phyloP scores from a whole-genome alignment of 2,888 invertebrate genomes.

The Xestia sexstrigata region DNA sequence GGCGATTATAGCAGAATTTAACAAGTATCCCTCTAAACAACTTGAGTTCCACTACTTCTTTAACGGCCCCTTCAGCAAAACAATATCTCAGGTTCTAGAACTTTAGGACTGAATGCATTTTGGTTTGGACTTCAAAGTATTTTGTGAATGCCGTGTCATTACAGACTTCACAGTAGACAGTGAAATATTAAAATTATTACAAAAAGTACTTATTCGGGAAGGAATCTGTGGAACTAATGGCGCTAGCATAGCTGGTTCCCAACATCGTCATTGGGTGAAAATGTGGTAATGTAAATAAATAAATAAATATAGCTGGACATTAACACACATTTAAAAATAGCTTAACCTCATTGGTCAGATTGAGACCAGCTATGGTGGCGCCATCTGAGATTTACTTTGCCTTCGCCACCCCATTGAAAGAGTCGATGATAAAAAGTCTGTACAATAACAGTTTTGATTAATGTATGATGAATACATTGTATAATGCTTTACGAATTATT shows the following conservation, averaged over 20 bases:
- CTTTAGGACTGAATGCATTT: constrained; percentile 63
- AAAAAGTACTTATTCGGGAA: too few relatives aligned
- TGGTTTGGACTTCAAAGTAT: neutral
- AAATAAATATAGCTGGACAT: too few relatives aligned
- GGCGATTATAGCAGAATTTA: constrained; percentile 88
- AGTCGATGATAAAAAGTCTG: neutral
- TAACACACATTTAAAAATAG: too few relatives aligned
- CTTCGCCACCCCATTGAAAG: too few relatives aligned
- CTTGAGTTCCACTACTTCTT: constrained; percentile 85
- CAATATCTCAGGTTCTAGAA: constrained; percentile 80
- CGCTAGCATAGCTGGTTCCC: too few relatives aligned
- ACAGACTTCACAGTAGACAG: neutral
- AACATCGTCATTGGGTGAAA: too few relatives aligned
- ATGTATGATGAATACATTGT: neutral
- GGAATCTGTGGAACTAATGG: too few relatives aligned
- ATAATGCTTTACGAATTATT: neutral
- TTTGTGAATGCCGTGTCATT: constrained; percentile 4
- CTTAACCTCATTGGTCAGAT: too few relatives aligned
- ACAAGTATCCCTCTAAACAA: constrained; percentile 74
- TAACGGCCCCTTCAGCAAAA: constrained; percentile 85
- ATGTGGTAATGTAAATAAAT: too few relatives aligned
- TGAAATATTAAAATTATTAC: neutral
- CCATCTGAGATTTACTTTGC: too few relatives aligned
- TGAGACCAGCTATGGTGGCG: too few relatives aligned
- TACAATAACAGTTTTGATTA: neutral